Evolutionary conservation across 2,113 vertebrate species (phyloP), one percentile per base, ranked within the genome.

Genomic region (Elephas maximus): DNA sequence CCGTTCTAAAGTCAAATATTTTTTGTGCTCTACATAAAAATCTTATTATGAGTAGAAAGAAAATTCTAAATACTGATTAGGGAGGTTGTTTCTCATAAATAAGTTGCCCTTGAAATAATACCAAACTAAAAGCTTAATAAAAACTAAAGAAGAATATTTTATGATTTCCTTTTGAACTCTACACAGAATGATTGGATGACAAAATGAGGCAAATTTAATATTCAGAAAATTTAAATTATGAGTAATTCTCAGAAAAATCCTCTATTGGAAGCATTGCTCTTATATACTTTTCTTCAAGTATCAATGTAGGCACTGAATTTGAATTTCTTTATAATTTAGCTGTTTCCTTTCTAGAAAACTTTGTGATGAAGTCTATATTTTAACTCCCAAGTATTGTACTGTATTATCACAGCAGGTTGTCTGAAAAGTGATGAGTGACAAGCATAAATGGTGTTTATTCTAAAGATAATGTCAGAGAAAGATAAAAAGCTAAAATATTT

Each of bases 61-160:
- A 94, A 89, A 83, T 88, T 78, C 41, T 79, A 79, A 93, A 62
- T 48, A 37, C 77, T 44, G 37, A 71, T 45, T 93, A 17, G 51
- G 33, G 17, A 48, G 20, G 15, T 81, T 88, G 71, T 93, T 73
- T 73, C 5, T 88, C 63, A 53, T 73, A 37, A 88, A 71, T 71
- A 79, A 83, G 8, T 60, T 53, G 4, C 69, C 57, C 6, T 94
- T 63, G 12, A 71, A 63, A 28, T 82, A 28, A 60, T 78, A 79
- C 53, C 73, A 79, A 53, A n/a, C 23, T 88, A 83, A 92, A 71
- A 71, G 8, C 8, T 83, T 71, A 2, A 63, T 53, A 63, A 12
- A 37, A 41, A 41, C 26, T 48, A 48, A 48, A 62, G 77, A 28
- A 45, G 92, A 89, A 83, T 79, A 71, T 41, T 91, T 51, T 86